These are phyloP conservation scores for Halocaridina rubra DNA, from an alignment of 2,888 invertebrate genomes.

Conservation along the genomic window DNA sequence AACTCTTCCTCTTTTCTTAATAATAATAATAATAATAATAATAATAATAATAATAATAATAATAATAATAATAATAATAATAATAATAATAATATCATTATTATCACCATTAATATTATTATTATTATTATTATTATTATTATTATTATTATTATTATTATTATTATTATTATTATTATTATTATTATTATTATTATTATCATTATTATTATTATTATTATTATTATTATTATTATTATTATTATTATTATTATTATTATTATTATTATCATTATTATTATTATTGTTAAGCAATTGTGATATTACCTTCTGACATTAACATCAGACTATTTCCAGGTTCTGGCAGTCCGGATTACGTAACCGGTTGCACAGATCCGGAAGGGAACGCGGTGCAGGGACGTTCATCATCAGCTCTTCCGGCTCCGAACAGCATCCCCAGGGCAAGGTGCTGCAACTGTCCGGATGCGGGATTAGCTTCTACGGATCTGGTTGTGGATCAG, in stretches of 20 bases:
- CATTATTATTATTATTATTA: not conserved
- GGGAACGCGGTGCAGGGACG: constrained; percentile 39
- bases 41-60: not conserved
- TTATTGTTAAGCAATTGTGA: too few relatives aligned
- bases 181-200: not conserved
- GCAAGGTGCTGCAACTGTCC: constrained; percentile 50
- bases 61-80: constrained; percentile 13
- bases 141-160: constrained; percentile 1
- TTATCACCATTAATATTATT: not conserved
- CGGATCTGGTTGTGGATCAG: constrained; percentile 37
- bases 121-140: not conserved
- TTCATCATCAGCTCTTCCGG: not conserved
- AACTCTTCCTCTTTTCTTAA: too few relatives aligned
- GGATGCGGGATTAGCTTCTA: not conserved
- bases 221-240: not conserved
- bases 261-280: not conserved
- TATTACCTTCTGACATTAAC: too few relatives aligned
- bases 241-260: not conserved
- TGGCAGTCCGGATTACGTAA: not conserved
- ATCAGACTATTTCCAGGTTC: too few relatives aligned
- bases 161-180: not conserved
- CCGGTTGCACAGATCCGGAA: constrained; percentile 23
- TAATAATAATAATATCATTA: constrained; percentile 9
- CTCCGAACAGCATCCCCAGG: not conserved
- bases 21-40: not conserved